phyloP scores from a whole-genome alignment of 2,888 invertebrate genomes.

The Rhamphomyia laevipes region DNA sequence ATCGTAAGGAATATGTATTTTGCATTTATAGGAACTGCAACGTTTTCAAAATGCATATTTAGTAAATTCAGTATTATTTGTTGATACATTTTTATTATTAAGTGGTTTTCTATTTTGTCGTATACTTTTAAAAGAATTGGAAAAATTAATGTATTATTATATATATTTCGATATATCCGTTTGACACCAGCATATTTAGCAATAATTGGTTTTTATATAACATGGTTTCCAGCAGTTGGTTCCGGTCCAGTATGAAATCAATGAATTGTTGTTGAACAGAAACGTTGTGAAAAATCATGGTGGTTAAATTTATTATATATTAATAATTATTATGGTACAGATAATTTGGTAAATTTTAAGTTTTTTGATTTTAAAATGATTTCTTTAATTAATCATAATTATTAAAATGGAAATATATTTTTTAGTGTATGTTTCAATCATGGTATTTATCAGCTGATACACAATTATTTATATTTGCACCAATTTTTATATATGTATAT shows the following conservation, averaged over 20 bases:
- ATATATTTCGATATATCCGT: constrained; percentile 56
- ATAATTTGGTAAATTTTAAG: constrained; percentile 27
- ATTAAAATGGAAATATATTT: no score
- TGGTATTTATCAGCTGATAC: constrained; percentile 49
- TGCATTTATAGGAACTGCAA: constrained; percentile 42
- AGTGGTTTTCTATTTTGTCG: constrained; percentile 60
- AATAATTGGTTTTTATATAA: constrained; percentile 59
- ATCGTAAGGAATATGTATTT: no score
- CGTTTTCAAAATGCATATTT: constrained; percentile 48
- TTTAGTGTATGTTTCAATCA: no score
- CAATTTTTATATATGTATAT: constrained; percentile 52
- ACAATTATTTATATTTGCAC: constrained; percentile 53
- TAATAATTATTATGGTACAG: constrained; percentile 58
- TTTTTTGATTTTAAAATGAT: constrained; percentile 27
- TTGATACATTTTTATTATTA: constrained; percentile 58
- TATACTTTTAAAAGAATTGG: constrained; percentile 52
- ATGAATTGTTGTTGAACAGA: no score
- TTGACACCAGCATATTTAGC: constrained; percentile 63
- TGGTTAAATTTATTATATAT: constrained; percentile 64
- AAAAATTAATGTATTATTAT: constrained; percentile 47
- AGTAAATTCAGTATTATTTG: constrained; percentile 54
- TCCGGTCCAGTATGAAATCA: constrained; percentile 65
- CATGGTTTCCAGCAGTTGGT: constrained; percentile 55
- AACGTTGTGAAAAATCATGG: no score
- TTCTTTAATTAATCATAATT: no score